These are phyloP conservation scores for Lepilemur ruficaudatus DNA, from an alignment of 2,797 vertebrate genomes.

Conservation along the genomic window DNA sequence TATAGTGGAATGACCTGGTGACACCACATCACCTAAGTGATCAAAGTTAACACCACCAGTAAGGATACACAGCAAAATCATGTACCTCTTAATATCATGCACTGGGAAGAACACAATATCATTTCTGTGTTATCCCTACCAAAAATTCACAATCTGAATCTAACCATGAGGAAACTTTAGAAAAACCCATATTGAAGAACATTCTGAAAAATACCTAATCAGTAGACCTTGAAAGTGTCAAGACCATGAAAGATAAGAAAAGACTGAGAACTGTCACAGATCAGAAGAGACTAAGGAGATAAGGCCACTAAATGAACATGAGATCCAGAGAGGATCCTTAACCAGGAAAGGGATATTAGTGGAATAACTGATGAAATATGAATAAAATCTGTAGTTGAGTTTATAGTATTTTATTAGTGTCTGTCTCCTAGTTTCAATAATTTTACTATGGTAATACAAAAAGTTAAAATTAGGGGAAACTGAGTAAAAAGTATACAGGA, in stretches of 20 bases:
- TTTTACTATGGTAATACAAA: not conserved
- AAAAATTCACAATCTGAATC: not conserved
- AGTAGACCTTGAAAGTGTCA: not conserved
- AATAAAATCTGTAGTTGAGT: not conserved
- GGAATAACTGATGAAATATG: not conserved
- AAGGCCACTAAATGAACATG: not conserved
- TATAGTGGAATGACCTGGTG: not conserved
- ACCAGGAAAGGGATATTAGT: not conserved
- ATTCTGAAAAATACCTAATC: not conserved
- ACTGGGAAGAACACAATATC: not conserved
- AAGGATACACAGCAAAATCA: not conserved
- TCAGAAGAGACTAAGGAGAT: not conserved
- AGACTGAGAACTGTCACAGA: not conserved
- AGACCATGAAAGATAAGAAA: not conserved
- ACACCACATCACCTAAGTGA: not conserved
- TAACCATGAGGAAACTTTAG: not conserved
- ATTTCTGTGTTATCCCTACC: not conserved
- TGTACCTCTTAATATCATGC: not conserved
- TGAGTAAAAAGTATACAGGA: not conserved
- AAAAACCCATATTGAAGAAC: not conserved
- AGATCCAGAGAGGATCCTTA: not conserved
- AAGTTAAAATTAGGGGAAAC: not conserved
- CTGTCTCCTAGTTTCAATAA: not conserved
- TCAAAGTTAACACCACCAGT: not conserved
- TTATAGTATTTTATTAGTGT: not conserved